Conservation (phyloP, 2,113 vertebrate genomes). For the Pachypanchax playfairii region DNA sequence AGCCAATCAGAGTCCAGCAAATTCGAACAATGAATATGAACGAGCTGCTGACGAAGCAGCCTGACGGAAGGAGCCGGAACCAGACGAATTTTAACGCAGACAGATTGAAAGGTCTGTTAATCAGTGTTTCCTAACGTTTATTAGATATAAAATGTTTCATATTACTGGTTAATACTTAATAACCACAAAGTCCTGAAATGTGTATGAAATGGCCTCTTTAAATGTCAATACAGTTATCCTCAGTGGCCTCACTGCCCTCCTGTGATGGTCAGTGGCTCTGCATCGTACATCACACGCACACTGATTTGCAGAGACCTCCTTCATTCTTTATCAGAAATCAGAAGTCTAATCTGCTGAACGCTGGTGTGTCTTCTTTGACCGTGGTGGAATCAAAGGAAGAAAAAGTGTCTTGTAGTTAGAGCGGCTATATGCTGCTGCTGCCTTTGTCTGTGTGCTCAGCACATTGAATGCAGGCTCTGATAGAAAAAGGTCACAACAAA, state of each 20-base stretch:
- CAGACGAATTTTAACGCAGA: too few relatives aligned
- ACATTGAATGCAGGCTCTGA: neutral
- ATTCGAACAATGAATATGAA: too few relatives aligned
- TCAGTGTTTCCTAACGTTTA: too few relatives aligned
- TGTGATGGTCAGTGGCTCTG: neutral
- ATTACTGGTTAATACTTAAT: too few relatives aligned
- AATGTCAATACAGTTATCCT: neutral
- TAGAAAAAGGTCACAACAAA: neutral
- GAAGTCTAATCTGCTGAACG: neutral
- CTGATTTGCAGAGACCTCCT: neutral
- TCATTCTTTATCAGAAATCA: constrained; percentile 3
- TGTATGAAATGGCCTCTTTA: too few relatives aligned
- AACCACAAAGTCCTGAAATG: too few relatives aligned
- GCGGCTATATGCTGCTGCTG: neutral
- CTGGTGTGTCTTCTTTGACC: neutral
- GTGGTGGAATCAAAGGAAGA: neutral
- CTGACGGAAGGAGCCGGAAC: too few relatives aligned
- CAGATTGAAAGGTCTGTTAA: too few relatives aligned
- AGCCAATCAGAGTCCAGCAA: too few relatives aligned
- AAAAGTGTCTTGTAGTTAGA: neutral
- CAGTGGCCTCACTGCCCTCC: neutral
- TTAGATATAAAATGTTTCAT: too few relatives aligned
- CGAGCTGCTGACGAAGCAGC: too few relatives aligned
- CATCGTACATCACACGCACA: neutral
- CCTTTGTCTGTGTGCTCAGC: neutral